Conservation (phyloP, 2,888 invertebrate genomes). For the Mesochorus sp. region DNA sequence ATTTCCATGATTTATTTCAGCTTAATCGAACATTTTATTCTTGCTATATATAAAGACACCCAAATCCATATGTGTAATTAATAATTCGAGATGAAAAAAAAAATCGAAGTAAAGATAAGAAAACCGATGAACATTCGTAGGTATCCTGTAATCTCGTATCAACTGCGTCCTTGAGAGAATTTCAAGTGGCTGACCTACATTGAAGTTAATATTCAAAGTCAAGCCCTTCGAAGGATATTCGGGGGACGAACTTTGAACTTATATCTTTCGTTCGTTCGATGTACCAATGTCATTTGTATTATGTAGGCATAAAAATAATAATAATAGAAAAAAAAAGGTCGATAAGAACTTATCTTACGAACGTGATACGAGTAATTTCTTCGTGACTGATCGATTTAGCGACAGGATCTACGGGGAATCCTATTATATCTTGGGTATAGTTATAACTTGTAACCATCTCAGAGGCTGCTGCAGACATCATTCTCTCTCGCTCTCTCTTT, state of each 20-base stretch:
- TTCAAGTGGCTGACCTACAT: too few species aligned
- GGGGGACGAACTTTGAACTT: too few species aligned
- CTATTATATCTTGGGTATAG: constrained; percentile 46
- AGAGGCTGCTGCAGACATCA: constrained; percentile 1
- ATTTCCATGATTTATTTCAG: too few species aligned
- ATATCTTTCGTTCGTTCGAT: too few species aligned
- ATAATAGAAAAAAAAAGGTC: background rate
- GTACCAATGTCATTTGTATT: background rate
- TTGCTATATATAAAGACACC: too few species aligned
- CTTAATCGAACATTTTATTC: too few species aligned
- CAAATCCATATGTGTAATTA: too few species aligned
- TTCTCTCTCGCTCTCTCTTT: background rate
- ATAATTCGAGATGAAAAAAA: background rate
- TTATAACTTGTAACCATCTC: constrained; percentile 27
- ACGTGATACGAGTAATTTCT: constrained; percentile 45
- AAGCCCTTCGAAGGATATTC: too few species aligned
- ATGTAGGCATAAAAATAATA: background rate
- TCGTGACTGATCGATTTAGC: constrained; percentile 51
- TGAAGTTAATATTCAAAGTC: too few species aligned
- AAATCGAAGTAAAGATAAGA: background rate
- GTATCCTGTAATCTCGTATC: too few species aligned
- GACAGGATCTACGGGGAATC: constrained; percentile 40
- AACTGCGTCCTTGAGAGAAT: too few species aligned
- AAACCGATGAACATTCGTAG: background rate
- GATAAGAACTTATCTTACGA: constrained; percentile 14